A percentile compares a stretch with the other conserved stretches of the same genome.
Conservation (phyloP, 2,888 invertebrate species). For the Drosophila eohydei region DNA sequence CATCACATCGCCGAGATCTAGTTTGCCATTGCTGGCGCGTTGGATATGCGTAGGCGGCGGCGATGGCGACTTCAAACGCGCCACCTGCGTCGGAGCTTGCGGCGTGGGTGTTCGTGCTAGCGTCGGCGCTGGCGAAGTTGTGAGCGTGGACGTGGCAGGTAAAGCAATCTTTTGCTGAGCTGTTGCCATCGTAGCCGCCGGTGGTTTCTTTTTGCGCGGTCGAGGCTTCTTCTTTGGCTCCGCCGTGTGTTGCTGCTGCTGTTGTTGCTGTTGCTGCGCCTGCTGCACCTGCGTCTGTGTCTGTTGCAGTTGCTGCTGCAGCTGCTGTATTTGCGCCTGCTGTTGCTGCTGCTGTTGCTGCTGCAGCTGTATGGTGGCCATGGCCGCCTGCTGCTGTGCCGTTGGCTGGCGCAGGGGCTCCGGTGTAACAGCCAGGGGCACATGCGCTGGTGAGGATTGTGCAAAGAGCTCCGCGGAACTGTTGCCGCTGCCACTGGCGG, state of each 20-base stretch:
- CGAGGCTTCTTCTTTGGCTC: conserved; percentile 78
- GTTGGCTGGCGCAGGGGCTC: conserved; percentile 83
- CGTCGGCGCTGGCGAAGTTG: conserved; percentile 24
- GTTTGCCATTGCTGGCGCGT: conserved; percentile 85
- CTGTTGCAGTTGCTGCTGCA: conserved; percentile 70
- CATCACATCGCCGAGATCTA: conserved; percentile 90
- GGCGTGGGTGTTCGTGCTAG: conserved; percentile 32
- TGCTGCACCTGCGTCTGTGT: conserved; percentile 73
- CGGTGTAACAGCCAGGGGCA: conserved; percentile 80
- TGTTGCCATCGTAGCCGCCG: conserved; percentile 35
- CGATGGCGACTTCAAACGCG: conserved; percentile 46
- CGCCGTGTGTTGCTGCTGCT: conserved; percentile 52
- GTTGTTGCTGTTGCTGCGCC: conserved; percentile 57
- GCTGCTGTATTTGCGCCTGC: conserved; percentile 69
- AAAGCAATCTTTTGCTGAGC: conserved; percentile 61
- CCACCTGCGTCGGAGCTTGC: conserved; percentile 16
- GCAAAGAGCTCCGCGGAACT: conserved; percentile 66
- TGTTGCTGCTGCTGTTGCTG: conserved; percentile 80
- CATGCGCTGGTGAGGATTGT: conserved; percentile 79
- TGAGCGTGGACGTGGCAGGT: conserved; percentile 41
- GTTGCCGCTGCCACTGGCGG: conserved; percentile 24
- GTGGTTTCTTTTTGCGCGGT: conserved; percentile 77
- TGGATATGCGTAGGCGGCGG: conserved; percentile 76
- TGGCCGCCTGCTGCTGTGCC: conserved; percentile 74
- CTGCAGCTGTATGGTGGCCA: conserved; percentile 79